phyloP scores from a whole-genome alignment of 2,113 vertebrate species.

The Siniperca knerii region DNA sequence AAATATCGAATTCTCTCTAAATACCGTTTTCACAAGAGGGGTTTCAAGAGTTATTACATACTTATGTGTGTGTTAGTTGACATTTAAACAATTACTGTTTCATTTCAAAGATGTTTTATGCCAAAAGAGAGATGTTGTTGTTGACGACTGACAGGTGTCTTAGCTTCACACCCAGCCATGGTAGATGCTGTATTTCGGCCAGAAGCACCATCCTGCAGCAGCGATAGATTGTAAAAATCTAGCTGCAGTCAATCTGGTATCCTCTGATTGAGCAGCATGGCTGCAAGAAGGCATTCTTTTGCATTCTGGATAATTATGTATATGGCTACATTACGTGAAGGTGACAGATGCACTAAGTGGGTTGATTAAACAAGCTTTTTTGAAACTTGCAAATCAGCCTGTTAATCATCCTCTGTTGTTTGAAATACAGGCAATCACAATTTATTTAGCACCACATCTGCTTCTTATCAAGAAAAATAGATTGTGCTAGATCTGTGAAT shows the following conservation, averaged over 20 bases:
- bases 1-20: no score
- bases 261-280: background rate
- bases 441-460: constrained; percentile 45
- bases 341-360: constrained; percentile 14
- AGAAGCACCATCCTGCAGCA: no score
- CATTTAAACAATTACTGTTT: no score
- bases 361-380: constrained; percentile 23
- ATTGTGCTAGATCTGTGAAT: constrained; percentile 14
- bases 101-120: no score
- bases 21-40: no score
- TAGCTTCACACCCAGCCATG: background rate
- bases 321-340: background rate
- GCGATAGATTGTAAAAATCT: no score
- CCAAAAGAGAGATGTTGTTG: no score
- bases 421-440: constrained; percentile 29
- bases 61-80: no score
- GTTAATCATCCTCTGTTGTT: constrained; percentile 26
- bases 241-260: no score
- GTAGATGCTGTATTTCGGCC: no score
- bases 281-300: background rate
- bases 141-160: background rate
- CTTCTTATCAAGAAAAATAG: constrained; percentile 38
- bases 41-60: no score
- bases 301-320: background rate
- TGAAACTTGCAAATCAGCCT: constrained; percentile 23